Conservation (phyloP, 2,888 invertebrate genomes). For the Laspeyria flexula region DNA sequence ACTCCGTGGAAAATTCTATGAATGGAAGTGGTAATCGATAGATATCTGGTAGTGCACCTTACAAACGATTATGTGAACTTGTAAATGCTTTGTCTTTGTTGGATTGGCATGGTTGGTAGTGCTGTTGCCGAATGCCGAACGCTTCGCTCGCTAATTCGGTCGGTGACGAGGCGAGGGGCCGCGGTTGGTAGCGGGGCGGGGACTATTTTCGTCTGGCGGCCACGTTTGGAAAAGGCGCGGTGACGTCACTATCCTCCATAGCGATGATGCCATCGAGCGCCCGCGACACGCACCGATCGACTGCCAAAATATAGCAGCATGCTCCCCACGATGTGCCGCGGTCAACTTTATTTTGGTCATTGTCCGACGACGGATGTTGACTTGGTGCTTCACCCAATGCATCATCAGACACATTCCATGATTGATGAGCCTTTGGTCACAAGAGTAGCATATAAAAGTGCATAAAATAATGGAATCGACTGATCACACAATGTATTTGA, state of each 20-base stretch:
- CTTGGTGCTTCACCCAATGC: conserved; percentile 38
- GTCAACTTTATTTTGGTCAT: conserved; percentile 82
- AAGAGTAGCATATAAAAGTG: neutral
- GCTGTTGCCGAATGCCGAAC: conserved; percentile 55
- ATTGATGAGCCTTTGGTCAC: conserved; percentile 24
- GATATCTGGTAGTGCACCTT: conserved; percentile 7
- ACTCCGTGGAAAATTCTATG: neutral
- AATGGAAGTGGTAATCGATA: neutral
- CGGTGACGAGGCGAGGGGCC: conserved; percentile 80
- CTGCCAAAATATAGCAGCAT: conserved; percentile 82
- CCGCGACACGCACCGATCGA: conserved; percentile 79
- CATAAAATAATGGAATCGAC: neutral
- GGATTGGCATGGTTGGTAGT: conserved; percentile 46
- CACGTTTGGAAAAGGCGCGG: conserved; percentile 85
- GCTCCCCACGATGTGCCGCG: conserved; percentile 65
- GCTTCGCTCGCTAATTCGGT: conserved; percentile 76
- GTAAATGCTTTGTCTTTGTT: conserved; percentile 39
- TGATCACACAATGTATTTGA: no score
- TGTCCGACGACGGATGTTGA: conserved; percentile 63
- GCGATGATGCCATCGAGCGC: conserved; percentile 84
- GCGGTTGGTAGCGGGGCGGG: conserved; percentile 74
- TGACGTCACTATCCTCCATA: conserved; percentile 83
- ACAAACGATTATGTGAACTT: conserved; percentile 34
- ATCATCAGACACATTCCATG: conserved; percentile 34
- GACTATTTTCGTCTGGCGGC: conserved; percentile 86